Percentiles rank a stretch among this genome's conserved stretches.
These are phyloP conservation scores for Ophonus ardosiacus DNA, from an alignment of 2,888 invertebrate genomes.

Conservation along the genomic window DNA sequence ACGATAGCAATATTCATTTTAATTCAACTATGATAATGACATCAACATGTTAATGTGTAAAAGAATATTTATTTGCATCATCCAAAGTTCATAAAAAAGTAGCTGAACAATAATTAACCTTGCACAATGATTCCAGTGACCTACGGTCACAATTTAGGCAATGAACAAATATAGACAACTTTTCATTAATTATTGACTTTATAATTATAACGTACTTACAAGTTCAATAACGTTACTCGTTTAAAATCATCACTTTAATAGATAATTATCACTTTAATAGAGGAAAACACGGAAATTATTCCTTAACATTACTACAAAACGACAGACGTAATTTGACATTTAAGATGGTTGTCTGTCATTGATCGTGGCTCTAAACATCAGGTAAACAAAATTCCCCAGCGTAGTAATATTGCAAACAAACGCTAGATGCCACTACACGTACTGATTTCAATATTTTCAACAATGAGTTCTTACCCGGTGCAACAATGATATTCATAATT, in stretches of 20 bases:
- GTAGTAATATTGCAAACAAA: not conserved
- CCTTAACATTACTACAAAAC: slow-evolving; percentile 58
- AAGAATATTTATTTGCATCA: slow-evolving; percentile 59
- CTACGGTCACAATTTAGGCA: slow-evolving; percentile 67
- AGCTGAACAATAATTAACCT: slow-evolving; percentile 73
- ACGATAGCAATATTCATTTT: slow-evolving; percentile 43
- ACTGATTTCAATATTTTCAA: not conserved
- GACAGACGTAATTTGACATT: slow-evolving; percentile 64
- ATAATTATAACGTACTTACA: slow-evolving; percentile 55
- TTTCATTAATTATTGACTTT: not conserved
- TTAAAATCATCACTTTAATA: slow-evolving; percentile 62
- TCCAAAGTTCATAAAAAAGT: slow-evolving; percentile 54
- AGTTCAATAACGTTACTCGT: slow-evolving; percentile 44
- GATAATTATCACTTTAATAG: slow-evolving; percentile 56
- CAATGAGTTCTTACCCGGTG: not conserved
- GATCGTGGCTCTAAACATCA: slow-evolving; percentile 56
- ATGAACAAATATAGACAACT: slow-evolving; percentile 52
- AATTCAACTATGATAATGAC: slow-evolving; percentile 29
- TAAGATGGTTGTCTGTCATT: slow-evolving; percentile 63
- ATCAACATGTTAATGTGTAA: slow-evolving; percentile 47
- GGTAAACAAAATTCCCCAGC: slow-evolving; percentile 59
- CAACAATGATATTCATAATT: not conserved
- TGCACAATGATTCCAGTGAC: slow-evolving; percentile 72
- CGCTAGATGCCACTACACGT: not conserved
- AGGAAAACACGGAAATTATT: slow-evolving; percentile 42